Evolutionary conservation across 2,888 invertebrate genomes (phyloP), one percentile per base, ranked within the genome.

Genomic region (Amphipyra berbera): DNA sequence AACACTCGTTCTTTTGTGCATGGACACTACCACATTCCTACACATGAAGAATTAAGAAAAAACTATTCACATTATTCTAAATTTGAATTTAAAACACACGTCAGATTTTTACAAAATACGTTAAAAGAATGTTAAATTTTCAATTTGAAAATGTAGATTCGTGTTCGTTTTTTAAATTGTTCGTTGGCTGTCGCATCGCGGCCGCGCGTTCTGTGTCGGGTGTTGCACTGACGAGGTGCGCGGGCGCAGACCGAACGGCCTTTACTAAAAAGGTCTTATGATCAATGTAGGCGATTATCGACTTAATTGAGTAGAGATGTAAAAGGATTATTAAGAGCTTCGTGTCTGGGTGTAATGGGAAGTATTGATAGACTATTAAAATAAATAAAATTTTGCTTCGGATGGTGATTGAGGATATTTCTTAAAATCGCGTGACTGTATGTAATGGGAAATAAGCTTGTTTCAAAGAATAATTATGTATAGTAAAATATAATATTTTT

Each of bases 131-230:
- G 79, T 76, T 70, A 71, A 77, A 73, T 76, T 77, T 79, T 79
- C 79, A 67, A 76, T 74, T 80, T 78, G 76, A 75, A 72, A 77
- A 76, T 75, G 62, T 54, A 63, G 47, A 66, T 87, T 92, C 91
- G 90, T 87, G 87, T 87, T 92, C 90, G 89, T 86, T 89, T 81
- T 87, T 84, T 85, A 76, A 77, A 77, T 78, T 83, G 79, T 83
- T 93, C 91, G 92, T 93, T 91, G 83, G 82, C 79, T 76, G 82
- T 87, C 85, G 89, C 94, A 94, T 94, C 84, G 93, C 94, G 93
- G 88, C 93, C 92, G 91, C 92, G 90, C 93, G 92, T 79, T 87
- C 86, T 82, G 76, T 69, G 77, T 90, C 90, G 88, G 78, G 74
- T 68, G 73, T 60, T 67, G 73, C 76, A 85, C 87, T 85, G 85